Conservation (phyloP, 2,888 invertebrate genomes). For the Drosophila barbarae region DNA sequence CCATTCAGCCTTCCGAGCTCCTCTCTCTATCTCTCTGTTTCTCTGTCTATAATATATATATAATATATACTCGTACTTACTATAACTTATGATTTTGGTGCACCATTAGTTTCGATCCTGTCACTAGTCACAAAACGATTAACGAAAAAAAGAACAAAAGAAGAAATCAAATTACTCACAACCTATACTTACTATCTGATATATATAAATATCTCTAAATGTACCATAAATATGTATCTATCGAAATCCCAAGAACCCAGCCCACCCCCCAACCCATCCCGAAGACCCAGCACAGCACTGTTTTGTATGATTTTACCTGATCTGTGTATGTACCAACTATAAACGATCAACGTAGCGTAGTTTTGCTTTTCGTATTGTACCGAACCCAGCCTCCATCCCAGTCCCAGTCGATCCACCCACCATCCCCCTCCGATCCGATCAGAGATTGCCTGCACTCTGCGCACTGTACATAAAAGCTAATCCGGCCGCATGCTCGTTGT, state of each 20-base stretch:
- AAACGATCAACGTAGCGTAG: slow-evolving; percentile 35
- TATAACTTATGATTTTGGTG: slow-evolving; percentile 48
- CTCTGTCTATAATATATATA: slow-evolving; percentile 33
- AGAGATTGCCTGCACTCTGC: slow-evolving; percentile 14
- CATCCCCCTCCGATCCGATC: slow-evolving; percentile 8
- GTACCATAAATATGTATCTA: slow-evolving; percentile 22
- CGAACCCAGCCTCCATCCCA: slow-evolving; percentile 1
- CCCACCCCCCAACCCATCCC: slow-evolving; percentile 2
- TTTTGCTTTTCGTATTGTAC: slow-evolving; percentile 26
- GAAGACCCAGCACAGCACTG: slow-evolving; percentile 56
- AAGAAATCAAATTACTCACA: slow-evolving; percentile 55
- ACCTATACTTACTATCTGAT: slow-evolving; percentile 33
- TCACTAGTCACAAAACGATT: slow-evolving; percentile 36
- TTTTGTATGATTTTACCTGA: slow-evolving; percentile 30
- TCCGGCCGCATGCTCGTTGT: slow-evolving; percentile 62
- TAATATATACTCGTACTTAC: slow-evolving; percentile 24
- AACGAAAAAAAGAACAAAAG: slow-evolving; percentile 61
- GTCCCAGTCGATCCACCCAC: neutral
- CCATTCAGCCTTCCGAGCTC: slow-evolving; percentile 30
- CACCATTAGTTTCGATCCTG: slow-evolving; percentile 52
- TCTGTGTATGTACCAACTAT: slow-evolving; percentile 23
- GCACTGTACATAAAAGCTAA: slow-evolving; percentile 25
- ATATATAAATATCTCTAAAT: slow-evolving; percentile 21
- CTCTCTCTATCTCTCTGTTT: slow-evolving; percentile 9
- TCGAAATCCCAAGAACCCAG: neutral